Evolutionary conservation across 2,888 invertebrate species (phyloP).

Genomic region (Pollenia angustigena): DNA sequence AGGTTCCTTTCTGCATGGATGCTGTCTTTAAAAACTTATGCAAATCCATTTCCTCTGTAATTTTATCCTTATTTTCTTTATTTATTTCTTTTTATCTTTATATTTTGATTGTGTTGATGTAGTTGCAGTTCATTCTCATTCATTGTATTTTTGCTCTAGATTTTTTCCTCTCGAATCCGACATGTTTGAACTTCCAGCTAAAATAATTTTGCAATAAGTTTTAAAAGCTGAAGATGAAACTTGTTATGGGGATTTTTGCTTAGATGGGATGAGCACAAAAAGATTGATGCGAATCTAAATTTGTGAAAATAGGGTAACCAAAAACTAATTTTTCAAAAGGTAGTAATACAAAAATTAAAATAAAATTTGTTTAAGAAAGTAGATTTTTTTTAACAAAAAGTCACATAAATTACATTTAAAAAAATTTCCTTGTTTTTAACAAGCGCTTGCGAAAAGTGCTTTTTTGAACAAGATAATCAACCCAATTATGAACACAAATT

Average conservation of each 20-base stretch:
- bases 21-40: conserved; percentile 67
- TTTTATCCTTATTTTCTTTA: conserved; percentile 36
- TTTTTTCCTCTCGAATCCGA: conserved; percentile 44
- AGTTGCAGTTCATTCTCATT: conserved; percentile 43
- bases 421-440: too few relatives aligned
- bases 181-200: conserved; percentile 65
- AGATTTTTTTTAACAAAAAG: too few relatives aligned
- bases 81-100: conserved; percentile 3
- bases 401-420: too few relatives aligned
- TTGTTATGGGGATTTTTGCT: conserved; percentile 19
- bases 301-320: background rate
- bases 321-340: too few relatives aligned
- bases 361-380: too few relatives aligned
- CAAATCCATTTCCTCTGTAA: conserved; percentile 68
- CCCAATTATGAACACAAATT: too few relatives aligned
- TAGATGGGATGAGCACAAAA: conserved; percentile 19
- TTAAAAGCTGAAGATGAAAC: conserved; percentile 35
- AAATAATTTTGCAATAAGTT: conserved; percentile 21
- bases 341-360: too few relatives aligned
- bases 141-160: conserved; percentile 59
- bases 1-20: conserved; percentile 60
- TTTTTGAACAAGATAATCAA: too few relatives aligned
- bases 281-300: background rate
- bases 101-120: conserved; percentile 27
- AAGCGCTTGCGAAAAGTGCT: too few relatives aligned